Percentiles rank a stretch among this genome's conserved stretches.
Conservation (phyloP, 2,797 vertebrate genomes). For the Pseudocheirus occidentalis region DNA sequence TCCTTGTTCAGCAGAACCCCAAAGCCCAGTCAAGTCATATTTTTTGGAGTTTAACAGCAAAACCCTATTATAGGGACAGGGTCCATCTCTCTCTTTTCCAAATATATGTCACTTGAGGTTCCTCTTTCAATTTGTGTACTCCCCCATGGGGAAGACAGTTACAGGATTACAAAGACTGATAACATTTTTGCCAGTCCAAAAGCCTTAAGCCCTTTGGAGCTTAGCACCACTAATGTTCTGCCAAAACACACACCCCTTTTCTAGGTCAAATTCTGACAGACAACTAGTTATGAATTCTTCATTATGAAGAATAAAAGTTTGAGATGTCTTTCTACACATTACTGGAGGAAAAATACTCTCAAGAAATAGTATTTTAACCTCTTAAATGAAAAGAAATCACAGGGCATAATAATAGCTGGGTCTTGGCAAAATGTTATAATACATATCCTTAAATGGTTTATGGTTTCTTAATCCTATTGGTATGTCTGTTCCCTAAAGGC, state of each 20-base stretch:
- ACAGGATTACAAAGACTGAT: not conserved
- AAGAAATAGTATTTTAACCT: not conserved
- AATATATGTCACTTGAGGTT: not conserved
- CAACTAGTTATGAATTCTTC: not conserved
- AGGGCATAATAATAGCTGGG: not conserved
- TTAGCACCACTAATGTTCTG: constrained; percentile 9
- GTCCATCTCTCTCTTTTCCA: constrained; percentile 28
- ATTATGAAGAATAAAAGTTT: not conserved
- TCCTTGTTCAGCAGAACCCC: not conserved
- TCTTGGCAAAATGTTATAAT: not conserved
- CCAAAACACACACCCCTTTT: not conserved
- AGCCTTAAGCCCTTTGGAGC: constrained; percentile 2
- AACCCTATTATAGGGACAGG: not conserved
- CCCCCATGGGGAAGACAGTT: not conserved
- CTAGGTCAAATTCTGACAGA: not conserved
- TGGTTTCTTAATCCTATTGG: not conserved
- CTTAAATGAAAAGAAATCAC: not conserved
- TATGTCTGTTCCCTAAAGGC: not conserved
- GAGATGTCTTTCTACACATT: not conserved
- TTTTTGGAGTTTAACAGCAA: constrained; percentile 17
- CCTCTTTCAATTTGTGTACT: not conserved
- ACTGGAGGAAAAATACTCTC: not conserved
- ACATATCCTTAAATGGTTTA: not conserved
- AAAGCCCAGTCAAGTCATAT: not conserved
- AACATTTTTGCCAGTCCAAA: not conserved